Evolutionary conservation across 1,140 invertebrate species (phyloP).

Genomic region (Acromyrmex heyeri): DNA sequence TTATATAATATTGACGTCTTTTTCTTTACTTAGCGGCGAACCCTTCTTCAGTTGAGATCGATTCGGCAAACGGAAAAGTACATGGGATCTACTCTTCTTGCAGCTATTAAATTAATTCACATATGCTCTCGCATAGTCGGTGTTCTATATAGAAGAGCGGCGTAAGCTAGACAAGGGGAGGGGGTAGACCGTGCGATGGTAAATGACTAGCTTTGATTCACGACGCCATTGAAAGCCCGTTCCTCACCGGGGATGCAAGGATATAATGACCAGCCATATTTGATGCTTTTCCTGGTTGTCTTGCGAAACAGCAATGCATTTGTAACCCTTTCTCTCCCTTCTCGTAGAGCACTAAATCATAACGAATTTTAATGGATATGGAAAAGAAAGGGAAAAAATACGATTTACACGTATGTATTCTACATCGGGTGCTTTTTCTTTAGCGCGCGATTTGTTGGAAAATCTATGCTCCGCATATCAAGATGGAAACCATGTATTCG

Average conservation of each 20-base stretch:
- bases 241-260: slow-evolving; percentile 55
- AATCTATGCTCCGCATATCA: slow-evolving; percentile 19
- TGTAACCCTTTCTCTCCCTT: not conserved
- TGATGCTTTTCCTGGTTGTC: slow-evolving; percentile 50
- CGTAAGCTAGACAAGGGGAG: slow-evolving; percentile 39
- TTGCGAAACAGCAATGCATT: slow-evolving; percentile 16
- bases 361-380: not conserved
- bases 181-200: slow-evolving; percentile 59
- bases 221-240: slow-evolving; percentile 65
- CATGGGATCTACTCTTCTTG: slow-evolving; percentile 21
- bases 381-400: not conserved
- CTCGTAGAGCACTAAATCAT: not conserved
- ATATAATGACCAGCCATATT: slow-evolving; percentile 63
- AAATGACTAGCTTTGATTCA: slow-evolving; percentile 72
- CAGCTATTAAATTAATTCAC: slow-evolving; percentile 52
- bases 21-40: not conserved
- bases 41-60: not conserved
- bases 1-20: not conserved
- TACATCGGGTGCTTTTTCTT: not conserved
- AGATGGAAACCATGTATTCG: slow-evolving; percentile 20
- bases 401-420: not conserved
- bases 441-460: slow-evolving; percentile 9
- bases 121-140: not conserved
- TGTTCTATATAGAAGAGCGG: slow-evolving; percentile 31
- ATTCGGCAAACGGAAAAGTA: slow-evolving; percentile 22